Conservation (phyloP, 1,140 invertebrate species). For the Cryptotermes secundus region DNA sequence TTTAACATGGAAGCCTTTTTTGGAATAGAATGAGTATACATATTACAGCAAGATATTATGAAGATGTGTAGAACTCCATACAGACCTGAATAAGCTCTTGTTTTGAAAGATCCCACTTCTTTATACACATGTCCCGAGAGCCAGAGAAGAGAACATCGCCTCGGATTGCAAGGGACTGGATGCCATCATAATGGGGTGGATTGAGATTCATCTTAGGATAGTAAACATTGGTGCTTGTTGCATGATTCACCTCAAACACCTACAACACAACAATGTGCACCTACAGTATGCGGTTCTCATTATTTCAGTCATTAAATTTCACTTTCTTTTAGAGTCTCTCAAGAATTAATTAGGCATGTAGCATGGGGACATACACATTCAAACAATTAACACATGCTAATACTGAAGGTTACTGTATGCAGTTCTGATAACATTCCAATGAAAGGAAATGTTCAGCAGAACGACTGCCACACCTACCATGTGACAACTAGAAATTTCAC, state of each 20-base stretch:
- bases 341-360: no score
- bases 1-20: no score
- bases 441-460: neutral
- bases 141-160: conserved; percentile 75
- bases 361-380: no score
- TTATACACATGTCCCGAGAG: conserved; percentile 84
- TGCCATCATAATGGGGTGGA: conserved; percentile 90
- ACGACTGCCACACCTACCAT: neutral
- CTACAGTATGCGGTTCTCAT: no score
- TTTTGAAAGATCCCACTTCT: conserved; percentile 77
- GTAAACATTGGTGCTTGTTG: conserved; percentile 56
- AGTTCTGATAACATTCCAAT: neutral
- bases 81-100: conserved; percentile 65
- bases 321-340: no score
- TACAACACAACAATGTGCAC: conserved; percentile 39
- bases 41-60: no score
- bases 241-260: conserved; percentile 61
- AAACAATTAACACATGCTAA: no score
- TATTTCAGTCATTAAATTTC: no score
- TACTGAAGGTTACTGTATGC: no score
- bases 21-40: no score
- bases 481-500: conserved; percentile 39
- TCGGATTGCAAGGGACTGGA: conserved; percentile 72
- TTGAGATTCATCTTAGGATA: conserved; percentile 70
- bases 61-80: no score